These are phyloP conservation scores for Eptatretus burgeri DNA, from an alignment of 2,113 vertebrate species.

Conservation along the genomic window DNA sequence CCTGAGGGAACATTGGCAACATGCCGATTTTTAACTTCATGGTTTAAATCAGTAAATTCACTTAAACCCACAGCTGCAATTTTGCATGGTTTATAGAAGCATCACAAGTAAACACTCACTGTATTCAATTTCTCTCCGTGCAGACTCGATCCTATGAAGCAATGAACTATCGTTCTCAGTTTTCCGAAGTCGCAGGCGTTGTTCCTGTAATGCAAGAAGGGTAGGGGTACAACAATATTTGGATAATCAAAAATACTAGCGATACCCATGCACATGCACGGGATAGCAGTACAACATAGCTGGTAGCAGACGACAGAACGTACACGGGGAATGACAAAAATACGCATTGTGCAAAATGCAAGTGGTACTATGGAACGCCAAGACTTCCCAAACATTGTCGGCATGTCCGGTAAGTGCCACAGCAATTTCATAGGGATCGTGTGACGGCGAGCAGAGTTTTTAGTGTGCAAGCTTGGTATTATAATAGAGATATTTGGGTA, in stretches of 20 bases:
- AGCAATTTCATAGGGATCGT: too few relatives aligned
- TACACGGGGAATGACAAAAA: too few relatives aligned
- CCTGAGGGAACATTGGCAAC: neutral
- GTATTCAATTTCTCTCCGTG: conserved; percentile 34
- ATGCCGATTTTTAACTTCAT: too few relatives aligned
- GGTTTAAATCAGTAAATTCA: neutral
- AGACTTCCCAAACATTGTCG: too few relatives aligned
- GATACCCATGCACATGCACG: neutral
- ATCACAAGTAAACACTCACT: conserved; percentile 30
- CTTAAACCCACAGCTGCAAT: neutral
- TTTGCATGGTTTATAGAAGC: neutral
- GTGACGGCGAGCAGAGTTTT: too few relatives aligned
- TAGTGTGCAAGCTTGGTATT: too few relatives aligned
- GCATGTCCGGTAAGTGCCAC: too few relatives aligned
- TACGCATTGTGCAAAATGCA: too few relatives aligned
- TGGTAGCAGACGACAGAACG: too few relatives aligned
- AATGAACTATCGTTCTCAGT: conserved; percentile 65
- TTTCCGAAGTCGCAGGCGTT: conserved; percentile 39
- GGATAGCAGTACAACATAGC: neutral
- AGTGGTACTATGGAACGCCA: too few relatives aligned
- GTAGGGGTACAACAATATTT: neutral
- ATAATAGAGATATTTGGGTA: neutral
- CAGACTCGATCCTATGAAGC: conserved; percentile 32
- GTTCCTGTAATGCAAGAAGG: conserved; percentile 24
- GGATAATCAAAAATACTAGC: neutral